A percentile compares a stretch with the other conserved stretches of the same genome.
Conservation (phyloP, 2,113 vertebrate species). For the Leptocoma aspasia region DNA sequence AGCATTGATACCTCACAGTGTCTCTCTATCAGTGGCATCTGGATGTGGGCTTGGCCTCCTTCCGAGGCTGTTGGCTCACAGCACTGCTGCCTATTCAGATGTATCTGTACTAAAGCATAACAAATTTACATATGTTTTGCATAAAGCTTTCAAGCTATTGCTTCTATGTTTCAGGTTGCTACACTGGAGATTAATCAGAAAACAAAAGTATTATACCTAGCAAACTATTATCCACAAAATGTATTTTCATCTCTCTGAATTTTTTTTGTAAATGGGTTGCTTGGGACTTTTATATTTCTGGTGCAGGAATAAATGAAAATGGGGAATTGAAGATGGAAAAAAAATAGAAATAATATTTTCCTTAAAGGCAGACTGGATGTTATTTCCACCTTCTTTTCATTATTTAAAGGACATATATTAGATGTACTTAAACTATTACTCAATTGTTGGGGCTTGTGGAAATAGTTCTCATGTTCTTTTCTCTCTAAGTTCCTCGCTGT, state of each 20-base stretch:
- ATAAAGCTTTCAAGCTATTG: constrained; percentile 58
- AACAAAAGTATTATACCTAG: neutral
- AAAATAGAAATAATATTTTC: neutral
- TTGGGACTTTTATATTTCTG: neutral
- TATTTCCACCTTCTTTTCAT: neutral
- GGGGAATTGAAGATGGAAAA: neutral
- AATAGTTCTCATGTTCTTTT: neutral
- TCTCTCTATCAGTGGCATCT: constrained; percentile 69
- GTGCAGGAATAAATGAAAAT: neutral
- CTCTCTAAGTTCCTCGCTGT: neutral
- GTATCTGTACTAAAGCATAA: constrained; percentile 59
- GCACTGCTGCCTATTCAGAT: constrained; percentile 68
- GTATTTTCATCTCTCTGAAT: neutral
- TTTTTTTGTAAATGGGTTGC: neutral
- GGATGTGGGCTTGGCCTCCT: constrained; percentile 72
- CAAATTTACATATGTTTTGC: constrained; percentile 72
- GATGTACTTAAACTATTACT: neutral
- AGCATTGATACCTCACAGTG: constrained; percentile 52
- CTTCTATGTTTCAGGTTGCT: constrained; percentile 6
- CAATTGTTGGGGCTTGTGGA: neutral
- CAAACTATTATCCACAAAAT: neutral
- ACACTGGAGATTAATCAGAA: neutral
- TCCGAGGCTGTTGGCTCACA: constrained; percentile 68
- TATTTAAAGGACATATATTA: neutral
- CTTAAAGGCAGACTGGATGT: neutral